A percentile compares a stretch with the other conserved stretches of the same genome.
These are phyloP conservation scores for Pipra filicauda DNA, from an alignment of 2,113 vertebrate species.

Conservation along the genomic window DNA sequence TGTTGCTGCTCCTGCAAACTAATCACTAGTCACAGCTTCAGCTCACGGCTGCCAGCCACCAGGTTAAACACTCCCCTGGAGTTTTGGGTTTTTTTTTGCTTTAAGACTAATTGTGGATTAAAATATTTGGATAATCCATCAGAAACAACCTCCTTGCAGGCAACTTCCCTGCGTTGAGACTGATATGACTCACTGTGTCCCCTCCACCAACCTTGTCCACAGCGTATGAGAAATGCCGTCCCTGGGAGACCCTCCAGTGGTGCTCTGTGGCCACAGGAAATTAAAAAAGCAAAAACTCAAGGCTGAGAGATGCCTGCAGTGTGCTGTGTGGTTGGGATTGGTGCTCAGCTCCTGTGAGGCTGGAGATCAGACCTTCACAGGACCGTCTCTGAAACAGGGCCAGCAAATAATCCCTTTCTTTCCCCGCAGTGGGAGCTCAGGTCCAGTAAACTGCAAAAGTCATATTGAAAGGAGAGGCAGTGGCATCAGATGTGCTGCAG, in stretches of 20 bases:
- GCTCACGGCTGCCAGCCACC: background rate
- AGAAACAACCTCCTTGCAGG: background rate
- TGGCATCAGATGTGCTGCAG: background rate
- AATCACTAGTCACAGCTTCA: background rate
- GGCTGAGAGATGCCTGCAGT: background rate
- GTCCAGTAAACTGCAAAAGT: background rate
- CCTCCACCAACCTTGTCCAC: background rate
- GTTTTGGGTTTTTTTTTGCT: background rate
- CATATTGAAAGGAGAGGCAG: background rate
- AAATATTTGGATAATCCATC: background rate
- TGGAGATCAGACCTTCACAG: background rate
- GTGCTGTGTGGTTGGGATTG: background rate
- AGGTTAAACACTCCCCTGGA: background rate
- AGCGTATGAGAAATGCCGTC: background rate
- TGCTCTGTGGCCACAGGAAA: conserved; percentile 18
- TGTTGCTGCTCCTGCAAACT: background rate
- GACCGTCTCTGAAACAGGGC: background rate
- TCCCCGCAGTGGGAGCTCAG: background rate
- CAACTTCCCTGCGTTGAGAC: background rate
- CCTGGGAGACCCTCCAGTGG: background rate
- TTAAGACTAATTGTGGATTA: background rate
- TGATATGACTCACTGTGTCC: background rate
- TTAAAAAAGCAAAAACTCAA: background rate
- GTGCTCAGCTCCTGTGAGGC: rapidly evolving
- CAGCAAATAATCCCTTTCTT: background rate